Evolutionary conservation across 1,140 invertebrate genomes (phyloP).

Genomic region (Babylonia areolata): DNA sequence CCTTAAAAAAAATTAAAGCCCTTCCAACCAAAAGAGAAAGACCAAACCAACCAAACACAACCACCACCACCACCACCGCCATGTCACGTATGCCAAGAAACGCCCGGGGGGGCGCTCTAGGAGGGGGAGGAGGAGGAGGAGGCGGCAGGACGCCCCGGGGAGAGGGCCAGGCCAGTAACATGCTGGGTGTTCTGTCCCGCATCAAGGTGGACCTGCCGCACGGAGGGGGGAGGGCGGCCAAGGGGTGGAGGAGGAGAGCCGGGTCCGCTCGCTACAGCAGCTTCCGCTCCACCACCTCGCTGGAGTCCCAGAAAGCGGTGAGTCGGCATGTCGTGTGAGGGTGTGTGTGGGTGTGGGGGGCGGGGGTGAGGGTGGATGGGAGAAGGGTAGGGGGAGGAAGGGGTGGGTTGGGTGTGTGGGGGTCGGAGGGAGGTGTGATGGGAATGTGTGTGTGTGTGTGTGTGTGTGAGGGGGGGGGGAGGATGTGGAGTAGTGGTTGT

Average conservation of each 20-base stretch:
- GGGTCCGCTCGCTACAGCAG: slow-evolving; percentile 48
- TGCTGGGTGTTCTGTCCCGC: slow-evolving; percentile 57
- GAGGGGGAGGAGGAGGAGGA: neutral
- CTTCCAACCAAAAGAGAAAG: too few relatives aligned
- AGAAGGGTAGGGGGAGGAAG: neutral
- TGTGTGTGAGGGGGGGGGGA: too few relatives aligned
- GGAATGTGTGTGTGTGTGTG: too few relatives aligned
- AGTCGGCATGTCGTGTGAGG: slow-evolving; percentile 5
- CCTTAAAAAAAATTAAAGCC: too few relatives aligned
- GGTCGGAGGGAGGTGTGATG: too few relatives aligned
- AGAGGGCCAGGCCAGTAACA: slow-evolving; percentile 46
- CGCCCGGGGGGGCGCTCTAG: neutral
- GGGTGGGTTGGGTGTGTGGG: too few relatives aligned
- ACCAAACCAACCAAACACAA: too few relatives aligned
- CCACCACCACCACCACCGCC: too few relatives aligned
- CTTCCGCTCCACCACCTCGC: slow-evolving; percentile 46
- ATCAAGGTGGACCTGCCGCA: slow-evolving; percentile 56
- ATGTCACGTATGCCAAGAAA: neutral
- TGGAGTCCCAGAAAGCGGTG: slow-evolving; percentile 43
- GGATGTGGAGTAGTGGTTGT: too few relatives aligned
- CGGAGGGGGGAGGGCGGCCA: slow-evolving; percentile 9
- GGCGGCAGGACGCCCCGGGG: neutral
- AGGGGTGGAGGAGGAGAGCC: slow-evolving; percentile 31
- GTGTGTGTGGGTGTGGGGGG: neutral
- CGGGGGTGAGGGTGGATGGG: neutral